phyloP scores from a whole-genome alignment of 2,888 invertebrate genomes.

The Mythimna impura region DNA sequence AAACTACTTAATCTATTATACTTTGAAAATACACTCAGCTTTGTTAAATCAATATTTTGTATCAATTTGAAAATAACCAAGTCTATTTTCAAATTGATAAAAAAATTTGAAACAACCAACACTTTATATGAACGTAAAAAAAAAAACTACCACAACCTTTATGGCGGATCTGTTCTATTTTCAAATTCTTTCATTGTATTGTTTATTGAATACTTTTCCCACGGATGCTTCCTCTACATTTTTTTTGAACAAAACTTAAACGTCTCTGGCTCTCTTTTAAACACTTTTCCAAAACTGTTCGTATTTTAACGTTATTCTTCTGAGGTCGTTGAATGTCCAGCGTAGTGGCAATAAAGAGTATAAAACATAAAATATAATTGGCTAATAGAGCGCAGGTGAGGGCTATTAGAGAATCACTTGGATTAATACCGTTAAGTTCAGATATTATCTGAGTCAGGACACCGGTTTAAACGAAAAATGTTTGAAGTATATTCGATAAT shows the following conservation, averaged over 20 bases:
- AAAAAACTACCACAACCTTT: not conserved
- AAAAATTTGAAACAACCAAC: no score
- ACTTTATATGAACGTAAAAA: not conserved
- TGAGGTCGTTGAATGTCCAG: constrained; percentile 26
- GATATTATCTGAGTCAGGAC: constrained; percentile 24
- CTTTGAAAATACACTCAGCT: not conserved
- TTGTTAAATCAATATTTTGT: not conserved
- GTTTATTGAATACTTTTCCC: constrained; percentile 11
- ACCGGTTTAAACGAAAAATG: constrained; percentile 4
- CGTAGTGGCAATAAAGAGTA: constrained; percentile 40
- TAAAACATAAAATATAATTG: constrained; percentile 43
- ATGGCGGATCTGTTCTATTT: constrained; percentile 21
- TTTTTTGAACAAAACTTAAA: constrained; percentile 19
- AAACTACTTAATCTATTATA: not conserved
- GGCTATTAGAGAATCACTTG: constrained; percentile 19
- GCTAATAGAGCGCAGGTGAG: constrained; percentile 52
- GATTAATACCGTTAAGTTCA: constrained; percentile 25
- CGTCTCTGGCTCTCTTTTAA: not conserved
- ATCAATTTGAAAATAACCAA: not conserved
- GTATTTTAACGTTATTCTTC: constrained; percentile 15
- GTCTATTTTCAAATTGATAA: not conserved
- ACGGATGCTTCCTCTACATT: constrained; percentile 1
- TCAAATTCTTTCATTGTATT: constrained; percentile 9
- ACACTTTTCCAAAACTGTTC: not conserved
- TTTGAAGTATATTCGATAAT: not conserved